Evolutionary conservation across 2,113 vertebrate species (phyloP), one percentile per base, ranked within the genome.

Genomic region (Lipophrys pholis): DNA sequence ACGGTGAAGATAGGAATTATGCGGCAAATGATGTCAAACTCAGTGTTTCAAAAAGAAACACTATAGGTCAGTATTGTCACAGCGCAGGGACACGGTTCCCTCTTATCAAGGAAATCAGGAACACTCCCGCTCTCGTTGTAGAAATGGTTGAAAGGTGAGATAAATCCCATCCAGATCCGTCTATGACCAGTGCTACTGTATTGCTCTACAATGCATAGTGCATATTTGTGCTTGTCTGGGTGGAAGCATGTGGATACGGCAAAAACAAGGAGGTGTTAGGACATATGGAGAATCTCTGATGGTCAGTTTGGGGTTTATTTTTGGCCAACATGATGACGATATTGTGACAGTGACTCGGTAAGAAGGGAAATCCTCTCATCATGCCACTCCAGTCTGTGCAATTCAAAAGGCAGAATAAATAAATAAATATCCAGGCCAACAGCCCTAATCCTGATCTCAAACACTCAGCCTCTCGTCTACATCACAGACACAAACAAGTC

Each of bases 191-290:
- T 66, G 55, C 40, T 21, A 59, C 60, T 77, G 73, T 90, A 90
- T 90, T 90, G 87, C 84, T 91, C 46, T 51, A 30, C 21, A 66
- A 81, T 86, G 80, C 79, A 76, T 82, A 66, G 77, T 83, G 71
- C 65, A 71, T 81, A 72, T 75, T 85, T 93, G 92, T 93, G 88
- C 92, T 84, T 92, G 73, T 57, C 40, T 35, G 55, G 21, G 35
- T 81, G 52, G 14, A 82, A 85, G 78, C 57, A 64, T 72, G 46
- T 55, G n/a, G 48, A 58, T 11, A 66, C 41, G 64, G 21, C 15
- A 46, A 30, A 30, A 38, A 65, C 54, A 51, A 49, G 7, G 59
- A 54, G 39, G 57, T 35, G 48, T 36, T 50, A 41, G 0, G 6
- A 58, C 35, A 35, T 17, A 30, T 39, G 69, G 49, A 65, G 59